Base-by-base conservation (phyloP, 2,888 invertebrate genomes). In the Slavum lentiscoides region DNA sequence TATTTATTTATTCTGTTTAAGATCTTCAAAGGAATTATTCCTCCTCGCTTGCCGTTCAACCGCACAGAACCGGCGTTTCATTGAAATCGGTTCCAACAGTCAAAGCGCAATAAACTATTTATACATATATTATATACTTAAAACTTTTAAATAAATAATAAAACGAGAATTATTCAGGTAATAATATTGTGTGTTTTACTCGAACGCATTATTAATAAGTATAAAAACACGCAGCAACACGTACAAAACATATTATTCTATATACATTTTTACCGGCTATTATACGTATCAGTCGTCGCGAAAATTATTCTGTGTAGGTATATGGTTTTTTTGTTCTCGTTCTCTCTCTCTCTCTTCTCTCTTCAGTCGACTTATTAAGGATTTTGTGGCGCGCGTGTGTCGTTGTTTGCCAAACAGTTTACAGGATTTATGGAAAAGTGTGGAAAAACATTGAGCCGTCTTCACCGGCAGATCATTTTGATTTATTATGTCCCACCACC, bases 401-500 rank as follows among this genome's bases (percentile, higher is more conserved):
- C 43, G 39, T 59, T 59, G 39, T 75, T 58, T 58, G 75, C 43
- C 66, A 68, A 68, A 75, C 43, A 59, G 58, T 67, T 39, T 39
- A 67, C 58, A 66, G 43, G 8, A 59, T 43, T 58, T 59, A 59
- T 67, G 58, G 23, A 75, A 67, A 67, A 68, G 59, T 59, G 39
- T 59, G 43, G 30, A 30, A 68, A 61, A 43, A 58, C 59, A 76
- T 76, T 68, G 59, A 76, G 49, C 59, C 58, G 11, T 75, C 58
- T 49, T 55, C 37, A 19, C 37, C 55, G 53, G 43, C 30, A 75
- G 75, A 75, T 75, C 67, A 67, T 75, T 68, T 76, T 76, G 58
- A 68, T 76, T 76, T 76, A 68, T 76, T 68, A 49, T 59, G 23
- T 30, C 15, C 64, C 62, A 5, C 64, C 37, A 17, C 23, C 3